Evolutionary conservation across 2,113 vertebrate species (phyloP), one percentile per base, ranked within the genome.

Genomic region (Climacteris rufus): DNA sequence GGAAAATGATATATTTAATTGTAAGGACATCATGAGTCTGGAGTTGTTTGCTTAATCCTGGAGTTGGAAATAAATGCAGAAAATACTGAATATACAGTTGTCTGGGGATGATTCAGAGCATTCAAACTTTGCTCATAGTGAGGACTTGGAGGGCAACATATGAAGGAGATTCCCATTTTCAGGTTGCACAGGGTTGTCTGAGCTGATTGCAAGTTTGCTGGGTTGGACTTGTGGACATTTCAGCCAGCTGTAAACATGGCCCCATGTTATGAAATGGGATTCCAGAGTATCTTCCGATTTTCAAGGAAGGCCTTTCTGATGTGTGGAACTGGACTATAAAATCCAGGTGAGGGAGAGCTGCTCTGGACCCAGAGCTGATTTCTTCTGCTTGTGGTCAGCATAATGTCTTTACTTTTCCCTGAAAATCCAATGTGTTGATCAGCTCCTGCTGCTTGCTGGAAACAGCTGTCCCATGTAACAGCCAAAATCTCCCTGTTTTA

Each of bases 41-140:
- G 89, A 92, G 78, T 35, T 11, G 77, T 90, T 93, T 89, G 83
- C 72, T 87, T 83, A 47, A 78, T 85, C 42, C 64, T 83, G 57
- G 63, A 63, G 40, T 3, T 94, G 72, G 90, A 86, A 96, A 96
- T 74, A 89, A 74, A 53, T 83, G 53, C 53, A 89, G 89, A 85
- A 91, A 88, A 91, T 81, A 89, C 44, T 1, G 9, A 47, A 79
- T 45, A 83, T 49, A 15, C 76, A 88, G 59, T 85, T 88, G 93
- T 71, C 40, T 90, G 75, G 37, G n/a, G 79, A 53, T 93, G 81
- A 90, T 71, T 88, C 87, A 87, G 68, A 89, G 40, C 50, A 54
- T 81, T 90, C 60, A 50, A 88, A 35, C 75, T 83, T 63, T 78
- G 70, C 79, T 72, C 2, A 0, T 25, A 60, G 47, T 47, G 57